Base-by-base conservation (phyloP, 2,113 vertebrate genomes). In the Haliaeetus leucogaster region DNA sequence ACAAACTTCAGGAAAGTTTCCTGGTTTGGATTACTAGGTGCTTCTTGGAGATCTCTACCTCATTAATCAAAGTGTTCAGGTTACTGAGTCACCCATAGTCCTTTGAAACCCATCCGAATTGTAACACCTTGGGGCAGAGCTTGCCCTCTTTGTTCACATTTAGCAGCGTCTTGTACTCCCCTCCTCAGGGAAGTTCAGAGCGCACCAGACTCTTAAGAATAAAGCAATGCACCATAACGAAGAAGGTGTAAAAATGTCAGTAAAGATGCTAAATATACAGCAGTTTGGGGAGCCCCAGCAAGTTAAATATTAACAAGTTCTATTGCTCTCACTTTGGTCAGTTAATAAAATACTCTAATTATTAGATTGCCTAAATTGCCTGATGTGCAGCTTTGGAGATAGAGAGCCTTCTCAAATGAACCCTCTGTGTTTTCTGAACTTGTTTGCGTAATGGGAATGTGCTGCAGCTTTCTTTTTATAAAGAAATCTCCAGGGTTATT, bases 301-400 rank as follows among this genome's bases (percentile, higher is more conserved):
- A 82, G 86, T 86, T 78, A 73, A 94, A 61, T 27, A 61, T 62
- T 82, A 88, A 82, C 70, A 27, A 18, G 16, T 89, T 82, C 83
- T 94, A 34, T 34, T 65, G 86, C 61, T 94, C 90, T 63, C 82
- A 3, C 70, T 76, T 61, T 15, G 62, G 81, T 55, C 68, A 52
- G 82, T 86, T 92, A 86, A 95, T 96, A 23, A 91, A 96, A 90
- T 80, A 20, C 40, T 61, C 56, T 47, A 71, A 88, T 95, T 89
- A 80, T 93, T 59, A 30, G 18, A 21, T 80, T 29, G 87, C 17
- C 34, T 93, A 22, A 93, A 91, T 73, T 62, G 83, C 71, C 85
- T 45, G 76, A 55, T 77, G 32, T 5, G 62, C 58, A 73, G 71
- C 38, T 83, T 80, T 62, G 40, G 67, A 45, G 81, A 16, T 36